These are phyloP conservation scores for Xanthorhoe spadicearia DNA, from an alignment of 2,888 invertebrate genomes.

Conservation along the genomic window DNA sequence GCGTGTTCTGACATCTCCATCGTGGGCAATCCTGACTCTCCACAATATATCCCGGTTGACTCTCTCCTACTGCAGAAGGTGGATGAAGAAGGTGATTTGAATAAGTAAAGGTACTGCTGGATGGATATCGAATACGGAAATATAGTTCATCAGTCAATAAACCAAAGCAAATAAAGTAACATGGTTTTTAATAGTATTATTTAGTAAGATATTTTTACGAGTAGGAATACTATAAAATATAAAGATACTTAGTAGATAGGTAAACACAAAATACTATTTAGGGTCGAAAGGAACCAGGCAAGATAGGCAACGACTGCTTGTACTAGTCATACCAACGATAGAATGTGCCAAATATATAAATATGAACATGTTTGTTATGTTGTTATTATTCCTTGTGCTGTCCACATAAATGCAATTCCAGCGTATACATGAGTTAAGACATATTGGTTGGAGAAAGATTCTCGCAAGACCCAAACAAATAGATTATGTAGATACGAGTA, in stretches of 20 bases:
- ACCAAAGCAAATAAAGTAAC: background rate
- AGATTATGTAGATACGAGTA: too few species aligned
- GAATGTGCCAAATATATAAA: background rate
- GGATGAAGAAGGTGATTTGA: constrained; percentile 36
- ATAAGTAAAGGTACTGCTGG: background rate
- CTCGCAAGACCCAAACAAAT: too few species aligned
- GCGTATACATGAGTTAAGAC: too few species aligned
- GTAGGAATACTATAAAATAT: background rate
- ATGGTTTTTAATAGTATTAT: background rate
- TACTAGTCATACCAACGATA: background rate
- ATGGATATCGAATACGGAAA: background rate
- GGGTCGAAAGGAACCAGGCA: background rate
- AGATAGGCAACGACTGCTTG: background rate
- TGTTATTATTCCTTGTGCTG: background rate
- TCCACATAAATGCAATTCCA: background rate
- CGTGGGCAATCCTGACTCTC: constrained; percentile 43
- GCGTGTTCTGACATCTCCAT: constrained; percentile 92
- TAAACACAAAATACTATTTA: too few species aligned
- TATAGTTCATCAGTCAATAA: background rate
- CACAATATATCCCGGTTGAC: constrained; percentile 24
- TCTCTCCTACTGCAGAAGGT: constrained; percentile 28
- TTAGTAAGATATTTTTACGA: background rate
- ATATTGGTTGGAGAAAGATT: too few species aligned
- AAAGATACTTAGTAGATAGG: background rate
- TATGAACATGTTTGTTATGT: background rate